Conservation (phyloP, 2,888 invertebrate species). For the Meiosimyza decipiens region DNA sequence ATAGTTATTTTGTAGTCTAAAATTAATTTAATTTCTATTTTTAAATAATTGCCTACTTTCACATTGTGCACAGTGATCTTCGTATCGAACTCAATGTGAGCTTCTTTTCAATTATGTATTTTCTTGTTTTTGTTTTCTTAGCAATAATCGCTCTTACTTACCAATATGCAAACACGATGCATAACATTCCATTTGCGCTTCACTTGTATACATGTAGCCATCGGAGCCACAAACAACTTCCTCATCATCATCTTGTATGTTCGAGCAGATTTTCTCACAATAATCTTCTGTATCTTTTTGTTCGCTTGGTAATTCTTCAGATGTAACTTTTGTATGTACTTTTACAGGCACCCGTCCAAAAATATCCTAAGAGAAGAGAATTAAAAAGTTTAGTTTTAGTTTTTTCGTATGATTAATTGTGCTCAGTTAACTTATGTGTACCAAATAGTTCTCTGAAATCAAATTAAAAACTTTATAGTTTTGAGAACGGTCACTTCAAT, state of each 20-base stretch:
- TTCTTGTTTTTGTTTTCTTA: background rate
- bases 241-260: constrained; percentile 63
- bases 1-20: too few species aligned
- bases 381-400: background rate
- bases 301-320: constrained; percentile 40
- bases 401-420: background rate
- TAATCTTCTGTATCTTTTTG: constrained; percentile 60
- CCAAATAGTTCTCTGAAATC: background rate
- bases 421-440: background rate
- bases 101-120: background rate
- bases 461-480: background rate
- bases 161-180: constrained; percentile 63
- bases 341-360: constrained; percentile 48
- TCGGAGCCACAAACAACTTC: constrained; percentile 64
- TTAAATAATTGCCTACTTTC: constrained; percentile 14
- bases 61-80: constrained; percentile 4
- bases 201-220: constrained; percentile 65
- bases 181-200: constrained; percentile 63
- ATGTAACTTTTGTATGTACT: constrained; percentile 22
- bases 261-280: constrained; percentile 63
- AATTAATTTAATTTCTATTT: background rate
- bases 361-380: constrained; percentile 42
- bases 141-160: constrained; percentile 44
- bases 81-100: background rate
- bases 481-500: too few species aligned